Conservation (phyloP, 1,140 invertebrate genomes). For the Zaprionus tsacasi region DNA sequence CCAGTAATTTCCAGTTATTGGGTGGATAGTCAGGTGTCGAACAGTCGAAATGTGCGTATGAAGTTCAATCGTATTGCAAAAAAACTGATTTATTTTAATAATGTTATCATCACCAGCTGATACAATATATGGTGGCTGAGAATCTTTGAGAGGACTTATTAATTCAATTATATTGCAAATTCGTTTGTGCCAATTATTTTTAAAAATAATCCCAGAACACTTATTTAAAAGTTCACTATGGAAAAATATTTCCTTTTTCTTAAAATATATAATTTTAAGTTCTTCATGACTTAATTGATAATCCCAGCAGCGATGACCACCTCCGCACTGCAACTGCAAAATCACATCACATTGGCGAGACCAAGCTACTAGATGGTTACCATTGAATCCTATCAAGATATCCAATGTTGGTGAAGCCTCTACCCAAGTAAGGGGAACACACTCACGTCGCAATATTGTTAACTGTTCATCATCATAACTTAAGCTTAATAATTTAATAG, state of each 20-base stretch:
- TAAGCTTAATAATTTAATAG: conserved; percentile 54
- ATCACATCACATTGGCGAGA: conserved; percentile 58
- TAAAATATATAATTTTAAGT: conserved; percentile 61
- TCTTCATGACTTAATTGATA: conserved; percentile 40
- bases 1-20: conserved; percentile 23
- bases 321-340: conserved; percentile 71
- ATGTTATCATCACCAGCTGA: conserved; percentile 81
- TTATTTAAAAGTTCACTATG: conserved; percentile 39
- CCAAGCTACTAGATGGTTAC: conserved; percentile 77
- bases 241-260: conserved; percentile 61
- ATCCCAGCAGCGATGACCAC: conserved; percentile 80
- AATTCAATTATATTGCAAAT: conserved; percentile 66
- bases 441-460: conserved; percentile 28
- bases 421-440: conserved; percentile 70
- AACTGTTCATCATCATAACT: conserved; percentile 22
- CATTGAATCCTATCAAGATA: conserved; percentile 74
- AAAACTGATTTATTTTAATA: conserved; percentile 61
- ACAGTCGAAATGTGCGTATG: conserved; percentile 75
- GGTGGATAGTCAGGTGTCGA: conserved; percentile 38
- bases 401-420: conserved; percentile 43
- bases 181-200: conserved; percentile 64
- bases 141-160: neutral
- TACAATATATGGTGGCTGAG: conserved; percentile 24
- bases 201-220: neutral
- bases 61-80: conserved; percentile 43